Percentiles rank a stretch among this genome's conserved stretches.
phyloP scores from a whole-genome alignment of 2,797 vertebrate genomes.

The Pristis pectinata region DNA sequence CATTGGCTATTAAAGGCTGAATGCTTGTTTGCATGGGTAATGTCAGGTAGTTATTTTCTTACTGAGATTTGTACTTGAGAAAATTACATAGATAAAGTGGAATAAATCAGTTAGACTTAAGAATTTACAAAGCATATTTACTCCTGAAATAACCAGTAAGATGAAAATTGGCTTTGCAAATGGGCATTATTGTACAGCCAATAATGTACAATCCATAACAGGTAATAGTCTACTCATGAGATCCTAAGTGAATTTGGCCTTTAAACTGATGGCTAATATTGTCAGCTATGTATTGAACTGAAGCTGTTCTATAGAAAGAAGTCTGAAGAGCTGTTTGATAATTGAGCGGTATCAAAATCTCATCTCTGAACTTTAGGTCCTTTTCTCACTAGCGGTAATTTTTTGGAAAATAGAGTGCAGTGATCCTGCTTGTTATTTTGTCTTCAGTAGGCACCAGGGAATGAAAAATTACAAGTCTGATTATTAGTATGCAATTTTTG shows the following conservation, averaged over 20 bases:
- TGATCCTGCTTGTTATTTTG: no score
- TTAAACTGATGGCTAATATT: background rate
- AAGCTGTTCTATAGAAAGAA: background rate
- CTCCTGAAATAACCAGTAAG: background rate
- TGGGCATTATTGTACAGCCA: background rate
- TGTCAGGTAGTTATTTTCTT: background rate
- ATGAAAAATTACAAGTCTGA: background rate
- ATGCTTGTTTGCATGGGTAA: background rate
- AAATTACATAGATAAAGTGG: background rate
- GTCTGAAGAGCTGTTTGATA: background rate
- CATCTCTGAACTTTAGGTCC: background rate
- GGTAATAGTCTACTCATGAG: background rate
- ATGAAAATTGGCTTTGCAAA: background rate
- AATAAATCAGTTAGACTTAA: background rate
- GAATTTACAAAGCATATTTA: background rate
- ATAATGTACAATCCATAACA: background rate
- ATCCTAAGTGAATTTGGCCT: background rate
- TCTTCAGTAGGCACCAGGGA: background rate
- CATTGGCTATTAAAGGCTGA: no score
- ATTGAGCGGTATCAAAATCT: background rate
- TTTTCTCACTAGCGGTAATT: background rate
- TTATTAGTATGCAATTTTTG: background rate
- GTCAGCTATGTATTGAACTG: background rate
- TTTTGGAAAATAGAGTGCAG: background rate
- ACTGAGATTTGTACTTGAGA: background rate